Evolutionary conservation across 2,113 vertebrate species (phyloP).

Genomic region (Thamnophis sirtalis): DNA sequence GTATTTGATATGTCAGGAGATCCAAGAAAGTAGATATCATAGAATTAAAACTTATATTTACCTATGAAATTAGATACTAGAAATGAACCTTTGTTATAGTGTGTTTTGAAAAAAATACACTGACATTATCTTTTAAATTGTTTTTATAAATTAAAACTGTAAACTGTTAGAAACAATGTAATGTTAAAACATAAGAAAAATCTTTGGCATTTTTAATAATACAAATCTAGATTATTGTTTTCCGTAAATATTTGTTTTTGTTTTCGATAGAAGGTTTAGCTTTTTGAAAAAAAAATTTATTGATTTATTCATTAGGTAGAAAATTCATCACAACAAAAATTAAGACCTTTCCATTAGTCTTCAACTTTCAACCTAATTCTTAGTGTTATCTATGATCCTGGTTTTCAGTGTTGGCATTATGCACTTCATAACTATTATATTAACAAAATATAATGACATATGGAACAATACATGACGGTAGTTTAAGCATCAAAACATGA

Average conservation of each 20-base stretch:
- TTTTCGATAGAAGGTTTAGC: not conserved
- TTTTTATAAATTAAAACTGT: not conserved
- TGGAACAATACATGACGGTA: not conserved
- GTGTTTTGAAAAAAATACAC: not conserved
- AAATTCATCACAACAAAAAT: not conserved
- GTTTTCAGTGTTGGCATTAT: not conserved
- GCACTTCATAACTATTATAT: not conserved
- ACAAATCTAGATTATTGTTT: not conserved
- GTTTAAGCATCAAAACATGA: not conserved
- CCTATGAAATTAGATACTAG: not conserved
- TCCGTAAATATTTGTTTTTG: not conserved
- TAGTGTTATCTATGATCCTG: not conserved
- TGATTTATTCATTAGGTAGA: not conserved
- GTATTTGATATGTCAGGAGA: not conserved
- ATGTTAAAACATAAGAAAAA: not conserved
- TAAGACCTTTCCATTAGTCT: not conserved
- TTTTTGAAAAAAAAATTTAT: not conserved
- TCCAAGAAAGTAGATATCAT: not conserved
- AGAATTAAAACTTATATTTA: not conserved
- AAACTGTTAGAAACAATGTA: not conserved
- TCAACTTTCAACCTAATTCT: not conserved
- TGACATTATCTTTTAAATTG: not conserved
- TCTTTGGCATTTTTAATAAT: not conserved
- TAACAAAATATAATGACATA: not conserved
- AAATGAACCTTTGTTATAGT: not conserved